A percentile compares a stretch with the other conserved stretches of the same genome.
These are phyloP conservation scores for Molossus molossus DNA, from an alignment of 2,797 vertebrate genomes.

Conservation along the genomic window DNA sequence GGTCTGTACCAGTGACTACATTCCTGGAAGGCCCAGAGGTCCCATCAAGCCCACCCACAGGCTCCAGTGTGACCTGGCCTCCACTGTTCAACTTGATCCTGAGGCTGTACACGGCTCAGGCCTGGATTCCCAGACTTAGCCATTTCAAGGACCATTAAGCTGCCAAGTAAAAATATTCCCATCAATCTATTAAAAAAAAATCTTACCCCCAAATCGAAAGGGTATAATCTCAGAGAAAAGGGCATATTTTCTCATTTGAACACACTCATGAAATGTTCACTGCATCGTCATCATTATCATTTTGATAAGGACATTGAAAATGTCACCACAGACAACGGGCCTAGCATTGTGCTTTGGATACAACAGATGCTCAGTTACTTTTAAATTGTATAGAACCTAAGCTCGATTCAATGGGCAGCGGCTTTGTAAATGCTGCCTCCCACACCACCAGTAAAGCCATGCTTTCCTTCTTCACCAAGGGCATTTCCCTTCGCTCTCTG, in stretches of 20 bases:
- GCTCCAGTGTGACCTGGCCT: background rate
- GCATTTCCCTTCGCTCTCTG: background rate
- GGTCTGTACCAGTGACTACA: background rate
- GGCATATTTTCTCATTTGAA: conserved; percentile 40
- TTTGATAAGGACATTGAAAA: background rate
- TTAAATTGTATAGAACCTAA: background rate
- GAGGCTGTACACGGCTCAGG: background rate
- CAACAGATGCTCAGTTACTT: background rate
- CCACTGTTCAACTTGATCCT: conserved; percentile 37
- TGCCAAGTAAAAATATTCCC: conserved; percentile 77
- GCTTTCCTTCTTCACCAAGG: background rate
- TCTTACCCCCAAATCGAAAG: background rate
- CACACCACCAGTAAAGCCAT: background rate
- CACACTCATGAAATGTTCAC: background rate
- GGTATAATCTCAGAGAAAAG: conserved; percentile 65
- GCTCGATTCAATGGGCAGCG: background rate
- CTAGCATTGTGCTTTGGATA: background rate
- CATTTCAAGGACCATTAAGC: conserved; percentile 75
- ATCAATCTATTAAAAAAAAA: conserved; percentile 44
- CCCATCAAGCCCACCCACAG: conserved; percentile 14
- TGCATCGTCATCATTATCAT: background rate
- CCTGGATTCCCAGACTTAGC: conserved; percentile 68
- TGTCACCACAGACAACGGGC: rapidly evolving
- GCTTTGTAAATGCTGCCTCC: background rate
- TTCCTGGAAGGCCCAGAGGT: conserved; percentile 60